Evolutionary conservation across 2,113 vertebrate genomes (phyloP).

Genomic region (Corvus moneduloides): DNA sequence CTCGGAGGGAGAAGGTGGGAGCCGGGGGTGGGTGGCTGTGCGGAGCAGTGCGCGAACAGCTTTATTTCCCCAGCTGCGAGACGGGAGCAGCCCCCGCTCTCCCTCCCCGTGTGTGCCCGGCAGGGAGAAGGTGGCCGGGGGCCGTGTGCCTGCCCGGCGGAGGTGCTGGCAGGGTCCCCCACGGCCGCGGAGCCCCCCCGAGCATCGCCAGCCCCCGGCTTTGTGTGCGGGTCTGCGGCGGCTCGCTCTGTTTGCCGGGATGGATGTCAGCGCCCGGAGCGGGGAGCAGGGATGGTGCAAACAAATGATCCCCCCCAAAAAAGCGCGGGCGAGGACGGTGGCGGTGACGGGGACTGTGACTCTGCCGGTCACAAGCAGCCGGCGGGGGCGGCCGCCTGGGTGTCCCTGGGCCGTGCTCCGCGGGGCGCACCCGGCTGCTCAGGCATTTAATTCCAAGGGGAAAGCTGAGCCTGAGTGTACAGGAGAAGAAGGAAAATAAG

Average conservation of each 20-base stretch:
- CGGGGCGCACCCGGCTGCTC: neutral
- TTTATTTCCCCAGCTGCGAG: neutral
- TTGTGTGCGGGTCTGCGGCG: neutral
- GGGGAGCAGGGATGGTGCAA: neutral
- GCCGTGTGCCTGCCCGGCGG: neutral
- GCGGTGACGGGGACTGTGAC: accelerated
- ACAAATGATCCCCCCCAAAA: neutral
- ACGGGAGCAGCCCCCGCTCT: neutral
- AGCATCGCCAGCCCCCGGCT: neutral
- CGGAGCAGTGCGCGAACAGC: neutral
- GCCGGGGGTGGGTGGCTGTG: neutral
- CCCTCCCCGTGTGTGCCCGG: neutral
- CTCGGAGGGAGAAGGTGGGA: constrained; percentile 24
- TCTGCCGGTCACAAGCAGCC: neutral
- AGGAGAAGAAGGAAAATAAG: neutral
- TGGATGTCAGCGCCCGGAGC: neutral
- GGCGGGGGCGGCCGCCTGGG: neutral
- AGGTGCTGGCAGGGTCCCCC: neutral
- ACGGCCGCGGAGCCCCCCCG: accelerated
- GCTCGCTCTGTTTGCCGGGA: neutral
- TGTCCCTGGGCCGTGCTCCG: neutral
- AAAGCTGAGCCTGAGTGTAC: neutral
- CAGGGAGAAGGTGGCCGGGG: neutral
- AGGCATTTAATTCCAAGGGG: neutral
- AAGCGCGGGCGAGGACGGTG: neutral